These are phyloP conservation scores for Graptemys geographica DNA, from an alignment of 2,797 vertebrate species.

Conservation along the genomic window DNA sequence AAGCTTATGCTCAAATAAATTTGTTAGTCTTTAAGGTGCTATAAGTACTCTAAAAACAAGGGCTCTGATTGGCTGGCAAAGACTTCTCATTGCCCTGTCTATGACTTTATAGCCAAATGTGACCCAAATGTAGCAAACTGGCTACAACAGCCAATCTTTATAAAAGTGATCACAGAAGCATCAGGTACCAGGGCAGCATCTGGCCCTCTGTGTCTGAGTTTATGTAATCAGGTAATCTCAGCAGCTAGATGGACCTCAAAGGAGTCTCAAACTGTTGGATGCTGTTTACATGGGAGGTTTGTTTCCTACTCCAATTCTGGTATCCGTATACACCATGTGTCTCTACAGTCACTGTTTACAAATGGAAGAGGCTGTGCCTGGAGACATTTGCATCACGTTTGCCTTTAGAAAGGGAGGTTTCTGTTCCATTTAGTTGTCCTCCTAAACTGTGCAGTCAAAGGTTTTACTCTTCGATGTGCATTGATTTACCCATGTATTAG, in stretches of 20 bases:
- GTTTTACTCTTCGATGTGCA: not conserved
- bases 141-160: not conserved
- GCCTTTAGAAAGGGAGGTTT: not conserved
- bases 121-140: not conserved
- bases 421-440: not conserved
- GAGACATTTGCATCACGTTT: not conserved
- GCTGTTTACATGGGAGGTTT: not conserved
- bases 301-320: not conserved
- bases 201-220: accelerated
- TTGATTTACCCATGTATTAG: not conserved
- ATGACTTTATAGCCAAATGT: not conserved
- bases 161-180: accelerated
- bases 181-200: not conserved
- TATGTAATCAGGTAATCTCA: accelerated
- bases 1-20: too few relatives aligned
- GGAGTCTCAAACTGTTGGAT: not conserved
- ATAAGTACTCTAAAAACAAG: too few relatives aligned
- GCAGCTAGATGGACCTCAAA: not conserved
- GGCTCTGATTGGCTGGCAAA: accelerated
- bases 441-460: too few relatives aligned
- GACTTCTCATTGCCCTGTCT: not conserved
- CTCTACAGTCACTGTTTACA: too few relatives aligned
- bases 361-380: not conserved
- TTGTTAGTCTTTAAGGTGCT: too few relatives aligned
- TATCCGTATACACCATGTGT: too few relatives aligned